Base-by-base conservation (phyloP, 2,888 invertebrate species). In the Brachyptera risi region DNA sequence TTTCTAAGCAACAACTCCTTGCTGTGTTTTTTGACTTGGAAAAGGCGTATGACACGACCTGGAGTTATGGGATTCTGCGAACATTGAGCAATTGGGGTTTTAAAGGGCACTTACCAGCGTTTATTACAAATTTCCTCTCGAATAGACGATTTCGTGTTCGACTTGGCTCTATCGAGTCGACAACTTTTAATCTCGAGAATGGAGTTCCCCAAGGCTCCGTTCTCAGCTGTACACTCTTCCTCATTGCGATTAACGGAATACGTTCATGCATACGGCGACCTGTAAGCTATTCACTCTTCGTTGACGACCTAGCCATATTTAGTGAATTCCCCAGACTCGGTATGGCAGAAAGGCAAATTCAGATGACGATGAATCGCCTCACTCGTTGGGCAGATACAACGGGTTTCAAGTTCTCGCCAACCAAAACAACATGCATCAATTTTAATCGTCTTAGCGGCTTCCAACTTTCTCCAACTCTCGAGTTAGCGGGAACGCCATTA, bases 21-120 rank as follows among this genome's bases (percentile, higher is more conserved):
- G 62, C 66, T 13, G 60, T 68, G 13, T 68, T 69, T 47, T 65
- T 66, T 17, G 62, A 65, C 27, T 35, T 61, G 4, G 56, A 59
- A 31, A 62, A 63, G 31, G 62, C 62, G 2, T 66, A 67, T 42
- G 65, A 65, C 35, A 61, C 54, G 19, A 64, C 63, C 9, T 66
- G 67, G 66, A 58, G 60, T 44, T 38, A 57, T 19, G 65, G 65
- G 19, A 51, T 59, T 54, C 59, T 67, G 3, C 38, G 59, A 4
- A 35, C 44, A n/a, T 27, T 67, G 15, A 24, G 51, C 27, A 11
- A 23, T 1, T 59, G 59, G 60, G 65, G 64, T 9, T 57, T 67
- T 4, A 58, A 50, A 31, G 67, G 65, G n/a, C 57, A 61, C 27
- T 49, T 63, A n/a, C n/a, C n/a, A n/a, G n/a, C n/a, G n/a, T n/a